Conservation (phyloP, 2,797 vertebrate genomes). For the Coreius guichenoti region DNA sequence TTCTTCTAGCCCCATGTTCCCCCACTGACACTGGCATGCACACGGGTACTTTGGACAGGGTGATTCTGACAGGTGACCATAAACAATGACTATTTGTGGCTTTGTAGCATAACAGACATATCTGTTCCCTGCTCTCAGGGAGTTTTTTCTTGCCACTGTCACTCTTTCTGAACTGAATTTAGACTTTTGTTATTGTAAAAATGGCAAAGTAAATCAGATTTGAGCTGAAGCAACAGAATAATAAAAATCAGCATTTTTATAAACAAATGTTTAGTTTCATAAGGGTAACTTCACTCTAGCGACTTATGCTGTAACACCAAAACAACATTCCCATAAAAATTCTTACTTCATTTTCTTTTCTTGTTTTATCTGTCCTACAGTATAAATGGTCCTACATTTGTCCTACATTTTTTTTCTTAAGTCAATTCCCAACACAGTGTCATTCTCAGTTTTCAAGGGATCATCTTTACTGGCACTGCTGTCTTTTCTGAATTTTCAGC, state of each 20-base stretch:
- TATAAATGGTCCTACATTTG: background rate
- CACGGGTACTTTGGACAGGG: constrained; percentile 13
- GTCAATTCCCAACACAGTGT: background rate
- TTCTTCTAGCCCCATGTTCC: constrained; percentile 7
- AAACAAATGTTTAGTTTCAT: background rate
- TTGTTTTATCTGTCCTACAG: background rate
- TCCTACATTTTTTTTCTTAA: background rate
- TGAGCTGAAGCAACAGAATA: background rate
- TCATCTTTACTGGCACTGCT: background rate
- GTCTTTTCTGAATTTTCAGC: background rate
- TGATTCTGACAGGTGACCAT: constrained; percentile 45
- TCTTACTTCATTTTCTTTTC: background rate
- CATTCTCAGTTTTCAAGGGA: too few species aligned
- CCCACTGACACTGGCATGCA: constrained; percentile 34
- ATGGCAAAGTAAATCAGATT: background rate
- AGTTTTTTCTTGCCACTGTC: constrained; percentile 25
- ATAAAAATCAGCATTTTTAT: background rate
- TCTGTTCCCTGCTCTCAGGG: background rate
- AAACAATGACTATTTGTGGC: constrained; percentile 50
- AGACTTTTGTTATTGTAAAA: background rate
- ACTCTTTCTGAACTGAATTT: constrained; percentile 1
- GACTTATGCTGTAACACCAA: background rate
- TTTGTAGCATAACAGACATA: constrained; percentile 36
- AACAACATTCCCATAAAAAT: background rate
- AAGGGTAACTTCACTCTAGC: background rate